A percentile compares a stretch with the other conserved stretches of the same genome.
Evolutionary conservation across 53 echinoderm and acorn worm species (phyloP).

Genomic region (Stichopus horrens): DNA sequence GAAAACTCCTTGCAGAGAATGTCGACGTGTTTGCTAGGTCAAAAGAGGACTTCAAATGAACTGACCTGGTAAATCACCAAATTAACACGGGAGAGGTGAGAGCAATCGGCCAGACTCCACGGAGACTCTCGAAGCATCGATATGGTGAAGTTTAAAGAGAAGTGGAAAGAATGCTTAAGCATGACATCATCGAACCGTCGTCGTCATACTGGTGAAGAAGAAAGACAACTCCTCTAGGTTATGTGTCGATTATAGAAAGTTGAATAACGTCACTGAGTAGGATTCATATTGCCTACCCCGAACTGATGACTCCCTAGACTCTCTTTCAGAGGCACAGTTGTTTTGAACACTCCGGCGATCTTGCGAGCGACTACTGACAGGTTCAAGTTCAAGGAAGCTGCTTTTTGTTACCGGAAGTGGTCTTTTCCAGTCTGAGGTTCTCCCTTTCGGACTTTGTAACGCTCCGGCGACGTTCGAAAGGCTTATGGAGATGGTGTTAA

Average conservation of each 20-base stretch:
- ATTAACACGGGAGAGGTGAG: constrained; percentile 32
- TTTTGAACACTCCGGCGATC: constrained; percentile 21
- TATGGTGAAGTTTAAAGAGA: neutral
- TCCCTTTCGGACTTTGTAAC: too few species aligned
- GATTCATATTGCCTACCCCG: neutral
- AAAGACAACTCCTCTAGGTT: neutral
- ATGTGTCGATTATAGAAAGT: neutral
- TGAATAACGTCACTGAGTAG: neutral
- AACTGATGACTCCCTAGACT: neutral
- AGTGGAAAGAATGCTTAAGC: neutral
- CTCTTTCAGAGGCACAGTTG: neutral
- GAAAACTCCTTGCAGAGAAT: neutral
- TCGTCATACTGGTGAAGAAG: neutral
- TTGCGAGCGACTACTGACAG: neutral
- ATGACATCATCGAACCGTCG: neutral
- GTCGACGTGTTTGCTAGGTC: constrained; percentile 3
- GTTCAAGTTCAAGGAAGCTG: neutral
- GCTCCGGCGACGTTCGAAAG: too few species aligned
- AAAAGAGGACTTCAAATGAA: neutral
- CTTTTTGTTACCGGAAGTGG: neutral
- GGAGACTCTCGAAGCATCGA: neutral
- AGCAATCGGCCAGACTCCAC: constrained; percentile 50
- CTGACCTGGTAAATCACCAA: constrained; percentile 8
- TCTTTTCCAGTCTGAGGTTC: too few species aligned
- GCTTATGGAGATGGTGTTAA: too few species aligned